A percentile compares a stretch with the other conserved stretches of the same genome.
Conservation (phyloP, 2,113 vertebrate genomes). For the Lynx canadensis region DNA sequence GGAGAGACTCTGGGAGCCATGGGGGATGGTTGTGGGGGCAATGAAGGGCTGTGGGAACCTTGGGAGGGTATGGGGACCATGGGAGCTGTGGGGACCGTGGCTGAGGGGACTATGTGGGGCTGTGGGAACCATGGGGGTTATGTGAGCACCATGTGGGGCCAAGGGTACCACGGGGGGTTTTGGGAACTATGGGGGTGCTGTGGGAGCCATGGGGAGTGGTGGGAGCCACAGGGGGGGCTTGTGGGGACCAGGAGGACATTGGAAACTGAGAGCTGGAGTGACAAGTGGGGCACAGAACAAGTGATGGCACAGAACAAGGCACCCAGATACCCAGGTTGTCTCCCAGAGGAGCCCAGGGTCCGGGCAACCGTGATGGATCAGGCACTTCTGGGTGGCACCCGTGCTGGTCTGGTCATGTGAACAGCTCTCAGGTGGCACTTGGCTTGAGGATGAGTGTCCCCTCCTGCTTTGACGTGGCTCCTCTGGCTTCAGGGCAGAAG, state of each 20-base stretch:
- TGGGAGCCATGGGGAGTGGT: not conserved
- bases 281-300: too few relatives aligned
- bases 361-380: accelerated
- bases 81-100: too few relatives aligned
- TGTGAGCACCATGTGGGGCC: too few relatives aligned
- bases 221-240: not conserved
- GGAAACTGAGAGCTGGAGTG: not conserved
- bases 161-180: too few relatives aligned
- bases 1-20: too few relatives aligned
- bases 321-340: accelerated
- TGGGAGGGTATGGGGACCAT: too few relatives aligned
- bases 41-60: not conserved
- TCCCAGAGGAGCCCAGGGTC: not conserved
- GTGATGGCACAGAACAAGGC: accelerated
- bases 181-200: too few relatives aligned
- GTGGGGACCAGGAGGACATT: not conserved
- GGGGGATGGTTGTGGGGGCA: too few relatives aligned
- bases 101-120: not conserved
- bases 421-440: not conserved
- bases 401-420: accelerated
- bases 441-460: not conserved
- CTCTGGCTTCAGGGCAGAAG: not conserved
- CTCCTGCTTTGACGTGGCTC: not conserved
- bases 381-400: accelerated
- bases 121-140: too few relatives aligned